Evolutionary conservation across 2,888 invertebrate genomes (phyloP), one percentile per base, ranked within the genome.

Genomic region (Acronicta psi): DNA sequence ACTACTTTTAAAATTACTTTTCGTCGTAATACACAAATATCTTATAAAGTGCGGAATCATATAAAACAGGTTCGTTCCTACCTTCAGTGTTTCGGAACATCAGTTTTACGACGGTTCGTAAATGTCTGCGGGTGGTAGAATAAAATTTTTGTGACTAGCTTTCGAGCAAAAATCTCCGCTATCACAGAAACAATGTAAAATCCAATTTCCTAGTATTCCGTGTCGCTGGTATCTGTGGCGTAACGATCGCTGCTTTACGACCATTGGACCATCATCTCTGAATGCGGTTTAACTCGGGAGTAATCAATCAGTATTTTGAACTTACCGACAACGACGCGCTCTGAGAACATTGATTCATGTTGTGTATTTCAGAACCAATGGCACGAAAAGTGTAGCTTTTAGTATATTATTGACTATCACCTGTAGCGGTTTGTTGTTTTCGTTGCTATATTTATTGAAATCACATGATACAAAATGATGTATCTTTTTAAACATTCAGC

Each of bases 181-280:
- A 59, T 59, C 61, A 59, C 62, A 58, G 81, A 80, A 78, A 86
- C 86, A 87, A 84, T 83, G 86, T 88, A 80, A 79, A 85, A 88
- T 83, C 82, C 82, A 86, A 88, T 88, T 85, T 83, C 77, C 82
- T 79, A 75, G 62, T 74, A 74, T 79, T n/a, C 78, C 75, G 71
- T 53, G 54, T 79, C 77, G 75, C 72, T 53, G 54, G 71, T 75
- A 43, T 46, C 34, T 25, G 59, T 41, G 51, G 63, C 73, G 72
- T 78, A 80, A 83, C 77, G 75, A 75, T 71, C 65, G 73, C 67
- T 73, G 49, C 82, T 86, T 85, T 84, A 86, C 79, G 79, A 77
- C 73, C 69, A 77, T 75, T 60, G 70, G 79, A 77, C 73, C 69
- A 77, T 75, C 61, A 71, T 38, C 59, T 64, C 68, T 67, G 66